Base-by-base conservation (phyloP, 2,888 invertebrate species). In the Hartigia nigra region DNA sequence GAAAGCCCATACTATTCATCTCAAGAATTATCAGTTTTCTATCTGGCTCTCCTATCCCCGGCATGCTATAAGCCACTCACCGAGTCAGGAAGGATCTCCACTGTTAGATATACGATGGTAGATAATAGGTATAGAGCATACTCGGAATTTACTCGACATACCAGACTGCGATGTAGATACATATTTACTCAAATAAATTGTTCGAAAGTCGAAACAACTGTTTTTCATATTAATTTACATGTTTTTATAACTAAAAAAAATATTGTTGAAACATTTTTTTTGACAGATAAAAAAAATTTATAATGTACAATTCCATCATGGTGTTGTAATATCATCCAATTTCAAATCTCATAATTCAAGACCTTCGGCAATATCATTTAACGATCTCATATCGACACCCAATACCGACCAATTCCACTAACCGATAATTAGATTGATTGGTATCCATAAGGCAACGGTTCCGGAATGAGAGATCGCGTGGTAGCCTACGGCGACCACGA, bases 401-500 rank as follows among this genome's bases (percentile, higher is more conserved):
- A 55, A 76, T 78, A 78, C 31, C 37, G 70, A 23, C 31, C 39
- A 31, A 70, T n/a, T 36, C 74, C 32, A n/a, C 34, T 31, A 55
- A 14, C 9, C 32, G 74, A 55, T 74, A 79, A 79, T 79, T 74
- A 79, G 76, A 69, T 69, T 69, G 74, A 79, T 79, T 36, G 76
- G 76, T 74, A 79, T 76, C 35, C 78, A 31, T 35, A n/a, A 55
- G 70, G 75, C 69, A 34, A 34, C 36, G 35, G 78, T 76, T 70
- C 31, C 36, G 12, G 39, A 36, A 55, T 77, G 77, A 55, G 76
- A 72, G 82, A 78, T 85, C 85, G 86, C 86, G 87, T 86, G 87
- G 83, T 80, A 83, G 85, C 87, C 86, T 76, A 77, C 78, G 84
- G 87, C 84, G 81, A 76, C 76, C 82, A 82, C 80, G 81, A 81